Base-by-base conservation (phyloP, 1,140 invertebrate species). In the Megalopta genalis region DNA sequence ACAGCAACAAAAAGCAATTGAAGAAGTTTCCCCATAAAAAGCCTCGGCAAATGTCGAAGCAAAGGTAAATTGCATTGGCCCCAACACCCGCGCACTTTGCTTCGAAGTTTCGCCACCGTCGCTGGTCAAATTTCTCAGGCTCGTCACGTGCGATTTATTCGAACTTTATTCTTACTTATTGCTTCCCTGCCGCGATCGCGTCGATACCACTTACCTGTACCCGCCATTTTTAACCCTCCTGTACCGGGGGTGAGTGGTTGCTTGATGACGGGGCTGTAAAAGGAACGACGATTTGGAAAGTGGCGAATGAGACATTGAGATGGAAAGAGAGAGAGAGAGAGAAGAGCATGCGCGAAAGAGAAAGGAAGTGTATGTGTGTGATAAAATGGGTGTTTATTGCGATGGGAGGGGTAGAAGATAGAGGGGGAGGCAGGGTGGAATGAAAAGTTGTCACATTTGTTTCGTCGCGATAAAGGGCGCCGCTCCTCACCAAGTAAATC, bases 371-470 rank as follows among this genome's bases (percentile, higher is more conserved):
- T 16, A 32, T n/a, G 63, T 66, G 46, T 68, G 78, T 76, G 83
- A 82, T 81, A 77, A 80, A 81, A 78, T 57, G 81, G 77, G 72
- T 78, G 77, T 80, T 85, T 83, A 85, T 80, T 75, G 72, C 71
- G 21, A 57, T 0, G 1, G 63, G 52, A 59, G 69, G 81, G 67
- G 69, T 57, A 57, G 74, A 21, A 66, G 65, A 81, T 63, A 80
- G 63, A 60, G 21, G 32, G 27, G 69, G 39, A 18, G 59, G 46
- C 32, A 54, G 37, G 23, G n/a, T 46, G 75, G 75, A 77, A 75
- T 81, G 75, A 86, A 86, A 80, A 81, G 71, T 87, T 84, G 71
- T 79, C 64, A 62, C 76, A 82, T 86, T 86, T 86, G 67, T 75
- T 86, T 79, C 60, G 52, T 23, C 12, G 46, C 62, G 68, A 76